phyloP scores from a whole-genome alignment of 2,888 invertebrate species.

The Sturmia bella region DNA sequence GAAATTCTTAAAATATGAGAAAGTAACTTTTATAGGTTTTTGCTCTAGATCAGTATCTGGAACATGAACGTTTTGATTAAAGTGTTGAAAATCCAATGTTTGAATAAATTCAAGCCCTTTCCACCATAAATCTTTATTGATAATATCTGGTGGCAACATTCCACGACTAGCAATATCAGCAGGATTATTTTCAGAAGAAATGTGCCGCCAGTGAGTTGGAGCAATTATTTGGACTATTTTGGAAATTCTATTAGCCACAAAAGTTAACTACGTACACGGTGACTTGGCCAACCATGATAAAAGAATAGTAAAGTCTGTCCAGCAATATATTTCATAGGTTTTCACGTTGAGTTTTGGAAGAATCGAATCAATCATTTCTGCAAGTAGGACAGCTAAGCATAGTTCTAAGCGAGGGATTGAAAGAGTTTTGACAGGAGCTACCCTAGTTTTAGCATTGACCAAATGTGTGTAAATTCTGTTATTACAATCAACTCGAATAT shows the following conservation, averaged over 20 bases:
- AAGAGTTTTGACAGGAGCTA: background rate
- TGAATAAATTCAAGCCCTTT: no score
- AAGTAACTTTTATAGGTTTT: constrained; percentile 18
- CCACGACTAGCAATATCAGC: constrained; percentile 49
- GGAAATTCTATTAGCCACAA: background rate
- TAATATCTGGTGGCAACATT: no score
- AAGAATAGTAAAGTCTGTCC: no score
- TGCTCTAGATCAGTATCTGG: constrained; percentile 29
- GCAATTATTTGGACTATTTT: no score
- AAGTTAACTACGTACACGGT: no score
- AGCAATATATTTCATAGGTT: constrained; percentile 1
- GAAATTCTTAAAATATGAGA: background rate
- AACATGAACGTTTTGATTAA: no score
- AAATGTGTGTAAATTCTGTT: no score
- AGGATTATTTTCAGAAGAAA: constrained; percentile 51
- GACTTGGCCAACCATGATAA: no score
- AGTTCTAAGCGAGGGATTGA: background rate
- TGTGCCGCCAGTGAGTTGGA: constrained; percentile 46
- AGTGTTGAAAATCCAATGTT: no score
- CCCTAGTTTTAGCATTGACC: no score
- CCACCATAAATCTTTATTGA: no score
- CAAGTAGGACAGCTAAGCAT: background rate
- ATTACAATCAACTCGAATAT: no score
- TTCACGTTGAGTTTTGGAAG: constrained; percentile 35
- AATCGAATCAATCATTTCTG: constrained; percentile 46